Base-by-base conservation (phyloP, 2,113 vertebrate species). In the Sylvietta virens region DNA sequence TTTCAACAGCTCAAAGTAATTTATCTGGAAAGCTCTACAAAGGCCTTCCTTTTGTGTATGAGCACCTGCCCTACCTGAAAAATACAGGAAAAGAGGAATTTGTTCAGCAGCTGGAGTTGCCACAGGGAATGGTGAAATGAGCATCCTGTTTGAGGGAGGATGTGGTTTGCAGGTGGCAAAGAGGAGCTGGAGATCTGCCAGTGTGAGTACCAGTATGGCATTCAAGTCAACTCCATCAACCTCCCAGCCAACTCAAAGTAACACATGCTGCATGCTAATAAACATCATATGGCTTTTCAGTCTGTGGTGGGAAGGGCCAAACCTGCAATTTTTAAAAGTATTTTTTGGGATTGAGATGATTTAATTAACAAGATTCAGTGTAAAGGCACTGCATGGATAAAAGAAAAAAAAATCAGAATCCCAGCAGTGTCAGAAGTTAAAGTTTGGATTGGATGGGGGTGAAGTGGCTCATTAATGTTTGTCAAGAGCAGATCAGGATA, bases 211-310 rank as follows among this genome's bases (percentile, higher is more conserved):
- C 77, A 91, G 60, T 8, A 60, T 65, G 91, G 81, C 70, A 67
- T 65, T 89, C 40, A 40, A 78, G 86, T 45, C 56, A 91, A 78
- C 77, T 87, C 89, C 60, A 40, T 74, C 65, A 84, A 13, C 72
- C 73, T 89, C 69, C 26, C 65, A 94, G 88, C 88, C 86, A 94
- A 53, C 48, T 87, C 48, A 20, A 81, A 57, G 84, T 40, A 76
- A 42, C 93, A 82, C 57, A 58, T 76, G 78, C 70, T 65, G 91
- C 89, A 95, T 91, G 86, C 53, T 94, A 89, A 92, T 87, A 94
- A 96, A 95, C 91, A 94, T 96, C 91, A 65, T 74, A 76, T 65
- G 86, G 86, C 78, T 92, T 76, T 77, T 89, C 81, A 87, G 81
- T 74, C 73, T 95, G 61, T n/a, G 45, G 53, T 88, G 72, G 88